phyloP scores from a whole-genome alignment of 2,888 invertebrate species.

The Malthinus flaveolus region DNA sequence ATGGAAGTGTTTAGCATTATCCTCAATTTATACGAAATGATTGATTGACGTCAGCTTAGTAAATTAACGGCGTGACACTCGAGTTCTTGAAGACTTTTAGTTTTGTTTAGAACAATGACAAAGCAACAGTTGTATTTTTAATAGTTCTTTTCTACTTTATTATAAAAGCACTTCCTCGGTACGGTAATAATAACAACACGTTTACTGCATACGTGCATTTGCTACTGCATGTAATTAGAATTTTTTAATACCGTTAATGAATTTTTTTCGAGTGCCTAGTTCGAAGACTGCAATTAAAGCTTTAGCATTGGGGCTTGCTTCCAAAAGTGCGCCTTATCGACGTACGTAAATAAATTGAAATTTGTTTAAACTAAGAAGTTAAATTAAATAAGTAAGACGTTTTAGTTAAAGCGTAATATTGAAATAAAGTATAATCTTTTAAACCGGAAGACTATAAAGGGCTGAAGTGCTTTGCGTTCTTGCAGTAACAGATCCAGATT shows the following conservation, averaged over 20 bases:
- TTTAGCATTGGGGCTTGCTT: neutral
- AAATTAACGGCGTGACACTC: conserved; percentile 6
- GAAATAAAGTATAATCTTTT: conserved; percentile 9
- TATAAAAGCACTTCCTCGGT: no score
- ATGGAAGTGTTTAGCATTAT: conserved; percentile 3
- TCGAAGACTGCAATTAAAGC: neutral
- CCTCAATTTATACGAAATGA: conserved; percentile 10
- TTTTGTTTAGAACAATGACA: conserved; percentile 2
- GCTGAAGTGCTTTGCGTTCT: conserved; percentile 27
- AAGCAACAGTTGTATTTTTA: neutral
- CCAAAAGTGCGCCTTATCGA: neutral
- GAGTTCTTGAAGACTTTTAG: neutral
- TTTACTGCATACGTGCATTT: no score
- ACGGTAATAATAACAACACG: no score
- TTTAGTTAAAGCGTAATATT: conserved; percentile 6
- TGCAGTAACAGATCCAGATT: conserved; percentile 35
- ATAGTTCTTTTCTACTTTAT: neutral
- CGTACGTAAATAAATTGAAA: neutral
- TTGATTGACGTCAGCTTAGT: conserved; percentile 5
- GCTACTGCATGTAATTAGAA: no score
- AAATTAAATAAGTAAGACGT: conserved; percentile 13
- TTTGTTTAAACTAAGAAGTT: conserved; percentile 3
- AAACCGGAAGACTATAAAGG: conserved; percentile 27
- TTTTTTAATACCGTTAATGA: no score
- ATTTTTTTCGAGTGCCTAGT: no score